Base-by-base conservation (phyloP, 2,797 vertebrate species). In the Muscicapa comitata region DNA sequence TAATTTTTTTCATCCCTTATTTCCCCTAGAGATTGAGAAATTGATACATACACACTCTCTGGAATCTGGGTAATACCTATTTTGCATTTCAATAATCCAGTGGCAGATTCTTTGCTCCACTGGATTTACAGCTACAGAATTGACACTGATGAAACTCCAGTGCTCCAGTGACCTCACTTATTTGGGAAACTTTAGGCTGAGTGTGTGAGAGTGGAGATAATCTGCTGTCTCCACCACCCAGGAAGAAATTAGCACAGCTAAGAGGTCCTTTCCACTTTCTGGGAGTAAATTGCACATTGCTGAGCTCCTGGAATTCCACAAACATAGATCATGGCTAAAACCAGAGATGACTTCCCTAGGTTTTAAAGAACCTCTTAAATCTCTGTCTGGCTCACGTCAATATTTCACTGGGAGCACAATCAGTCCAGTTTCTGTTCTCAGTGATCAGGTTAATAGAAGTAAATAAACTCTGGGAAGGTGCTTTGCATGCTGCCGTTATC, bases 321-420 rank as follows among this genome's bases (percentile, higher is more conserved):
- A 35, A 78, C 86, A 83, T 75, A 90, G 82, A 92, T 96, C 61
- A 65, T 35, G 74, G 58, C 23, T 43, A 40, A 89, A 86, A 92
- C 26, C 73, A 86, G 35, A 90, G 76, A 82, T 93, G 67, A 37
- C 51, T 97, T 88, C 93, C 88, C 93, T 91, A 7, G 88, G 78
- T 93, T 85, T 87, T 87, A 85, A 93, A 83, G 74, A 91, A 93
- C 71, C 93, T 90, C 65, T 78, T 88, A 51, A 75, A 93, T 96
- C 94, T 94, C 23, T 88, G 59, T 91, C 73, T 85, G 53, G 12
- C 65, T 93, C 8, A 1, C 80, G 92, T 88, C 92, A 90, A 24
- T 96, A 78, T 84, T 76, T 85, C 72, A 65, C 51, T 80, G 83
- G 74, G 86, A 93, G 84, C 73, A 18, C 80, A 37, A 40, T 91